Base-by-base conservation (phyloP, 1,140 invertebrate genomes). In the Lepidurus packardi region DNA sequence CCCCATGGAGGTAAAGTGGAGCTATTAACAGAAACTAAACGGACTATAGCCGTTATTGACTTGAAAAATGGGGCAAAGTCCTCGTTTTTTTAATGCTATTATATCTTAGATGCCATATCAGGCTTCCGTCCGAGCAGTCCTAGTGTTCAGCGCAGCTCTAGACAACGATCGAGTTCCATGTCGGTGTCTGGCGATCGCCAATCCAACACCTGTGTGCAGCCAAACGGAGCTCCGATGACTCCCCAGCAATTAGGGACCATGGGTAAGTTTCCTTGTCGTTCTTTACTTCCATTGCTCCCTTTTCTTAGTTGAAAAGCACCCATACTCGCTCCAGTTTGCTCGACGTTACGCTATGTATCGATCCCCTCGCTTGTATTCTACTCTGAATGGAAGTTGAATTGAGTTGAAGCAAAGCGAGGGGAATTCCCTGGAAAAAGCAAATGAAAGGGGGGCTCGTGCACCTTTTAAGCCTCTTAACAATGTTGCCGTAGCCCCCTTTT, bases 231-330 rank as follows among this genome's bases (percentile, higher is more conserved):
- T 25, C 45, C 45, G 34, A 53, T 65, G 34, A 77, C 76, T 34
- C 76, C 76, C 65, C 76, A 77, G 21, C 76, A 53, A 25, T 65
- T 77, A 24, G 76, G 76, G 25, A 53, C 76, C 45, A 77, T 77
- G 76, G 76, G 76, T 77, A 77, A 77, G 76, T 77, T 8, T 25
- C 11, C 41, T 16, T 16, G 34, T 43, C 41, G 7, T 34, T 74
- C 24, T 11, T 74, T 13, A 8, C 41, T 74, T 34, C 53, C 53
- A 0, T 65, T 65, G n/a, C 34, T n/a, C 42, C 16, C 24, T 16
- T 25, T 25, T 6, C 24, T 76, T 76, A n/a, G 34, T 42, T 25
- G 16, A 25, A 8, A 74, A 75, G 45, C 75, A 24, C 42, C 34
- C 75, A 7, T 44, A n/a, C 25, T 45, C 75, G 43, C 47, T 25